phyloP scores from a whole-genome alignment of 2,113 vertebrate species.

The Arothron firmamentum region DNA sequence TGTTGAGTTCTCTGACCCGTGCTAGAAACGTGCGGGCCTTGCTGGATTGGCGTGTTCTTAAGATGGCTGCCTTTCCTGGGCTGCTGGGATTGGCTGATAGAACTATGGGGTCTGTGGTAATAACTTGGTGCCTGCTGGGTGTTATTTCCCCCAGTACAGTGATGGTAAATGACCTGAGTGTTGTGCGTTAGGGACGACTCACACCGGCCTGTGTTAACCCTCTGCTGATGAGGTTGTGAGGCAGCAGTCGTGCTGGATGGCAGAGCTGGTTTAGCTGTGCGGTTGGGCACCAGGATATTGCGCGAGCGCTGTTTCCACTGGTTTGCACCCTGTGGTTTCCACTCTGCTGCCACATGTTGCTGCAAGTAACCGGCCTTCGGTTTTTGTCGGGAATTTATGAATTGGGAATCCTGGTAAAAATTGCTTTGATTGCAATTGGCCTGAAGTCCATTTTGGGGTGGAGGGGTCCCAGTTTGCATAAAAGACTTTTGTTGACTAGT shows the following conservation, averaged over 20 bases:
- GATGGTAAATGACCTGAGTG: not conserved
- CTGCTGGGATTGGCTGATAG: not conserved
- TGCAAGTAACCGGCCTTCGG: not conserved
- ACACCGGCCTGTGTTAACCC: not conserved
- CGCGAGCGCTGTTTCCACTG: not conserved
- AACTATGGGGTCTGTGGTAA: not conserved
- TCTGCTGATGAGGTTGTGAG: not conserved
- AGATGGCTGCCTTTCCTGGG: not conserved
- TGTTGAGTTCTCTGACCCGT: conserved; percentile 3
- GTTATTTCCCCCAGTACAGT: not conserved
- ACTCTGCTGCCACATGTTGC: not conserved
- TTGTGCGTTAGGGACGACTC: not conserved
- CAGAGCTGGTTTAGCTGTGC: fast-evolving
- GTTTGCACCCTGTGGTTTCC: not conserved
- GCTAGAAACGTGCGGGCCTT: not conserved
- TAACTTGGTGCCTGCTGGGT: not conserved
- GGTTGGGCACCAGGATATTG: not conserved
- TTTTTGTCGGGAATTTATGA: not conserved
- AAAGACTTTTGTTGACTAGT: not conserved
- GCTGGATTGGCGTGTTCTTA: not conserved
- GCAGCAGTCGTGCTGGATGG: not conserved
- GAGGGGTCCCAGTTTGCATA: not conserved
- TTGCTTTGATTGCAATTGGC: not conserved
- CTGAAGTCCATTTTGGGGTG: not conserved
- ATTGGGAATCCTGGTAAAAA: not conserved